Base-by-base conservation (phyloP, 1,140 invertebrate species). In the Pteromalus puparum region DNA sequence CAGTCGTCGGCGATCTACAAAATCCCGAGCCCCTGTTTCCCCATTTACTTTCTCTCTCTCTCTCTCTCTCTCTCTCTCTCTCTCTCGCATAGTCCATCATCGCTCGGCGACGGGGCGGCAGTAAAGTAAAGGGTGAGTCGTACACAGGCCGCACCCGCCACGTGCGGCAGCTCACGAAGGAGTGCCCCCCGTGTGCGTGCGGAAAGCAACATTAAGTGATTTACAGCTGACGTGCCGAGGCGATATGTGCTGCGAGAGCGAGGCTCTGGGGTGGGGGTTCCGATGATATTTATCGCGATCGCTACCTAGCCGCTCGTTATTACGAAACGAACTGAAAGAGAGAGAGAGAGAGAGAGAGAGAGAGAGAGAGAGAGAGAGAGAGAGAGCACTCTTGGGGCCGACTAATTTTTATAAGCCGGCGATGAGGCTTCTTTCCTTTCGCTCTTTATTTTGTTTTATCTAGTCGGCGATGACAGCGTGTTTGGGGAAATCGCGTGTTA, bases 191-290 rank as follows among this genome's bases (percentile, higher is more conserved):
- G 76, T 74, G 78, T 85, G 83, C 83, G 81, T 87, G 85, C 78
- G 67, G 61, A 85, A 86, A 86, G 82, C 76, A 86, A 75, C 86
- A 87, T 87, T 86, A 86, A 87, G 87, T 87, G 85, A 87, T 87
- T 87, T 85, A 86, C 84, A 85, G 84, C 83, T 85, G 81, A 86
- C 85, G 83, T 83, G 61, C 26, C 65, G 72, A 75, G 74, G 48
- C 82, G 70, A 81, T 84, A 82, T 80, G 79, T 24, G 13, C 26
- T 13, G 34, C 15, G 72, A 26, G 74, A 10, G 30, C 30, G 30
- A 5, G 30, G 30, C 30, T 6, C 30, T 6, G 30, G 30, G 30
- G 30, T 34, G 30, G 13, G 34, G 15, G 38, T 26, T 42, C n/a
- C 28, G 30, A 79, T 76, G 67, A 84, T 84, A 81, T 81, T 81